Conservation (phyloP, 2,888 invertebrate species). For the Scrobipalpa atriplicella region DNA sequence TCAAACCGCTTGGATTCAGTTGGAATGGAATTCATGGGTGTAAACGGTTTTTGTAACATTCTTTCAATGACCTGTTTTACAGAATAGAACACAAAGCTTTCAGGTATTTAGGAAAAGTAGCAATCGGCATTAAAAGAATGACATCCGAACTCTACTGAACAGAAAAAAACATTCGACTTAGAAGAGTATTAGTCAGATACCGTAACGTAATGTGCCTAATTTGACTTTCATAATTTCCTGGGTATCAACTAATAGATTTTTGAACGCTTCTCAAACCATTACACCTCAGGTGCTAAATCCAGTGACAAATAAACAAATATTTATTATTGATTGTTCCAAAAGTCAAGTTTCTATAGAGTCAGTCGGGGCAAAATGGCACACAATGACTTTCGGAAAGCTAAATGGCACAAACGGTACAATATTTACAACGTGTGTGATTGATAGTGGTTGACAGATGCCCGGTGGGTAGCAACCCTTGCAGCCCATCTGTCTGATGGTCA, state of each 20-base stretch:
- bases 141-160: no score
- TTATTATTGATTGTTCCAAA: conserved; percentile 32
- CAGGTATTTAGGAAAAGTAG: neutral
- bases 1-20: neutral
- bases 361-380: conserved; percentile 56
- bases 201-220: neutral
- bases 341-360: conserved; percentile 48
- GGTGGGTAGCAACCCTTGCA: conserved; percentile 66
- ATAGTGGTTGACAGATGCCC: conserved; percentile 74
- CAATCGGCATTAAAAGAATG: neutral
- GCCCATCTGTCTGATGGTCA: conserved; percentile 74
- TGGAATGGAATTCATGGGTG: neutral
- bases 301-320: conserved; percentile 20
- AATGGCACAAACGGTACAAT: conserved; percentile 62
- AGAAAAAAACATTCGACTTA: no score
- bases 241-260: neutral
- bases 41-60: neutral
- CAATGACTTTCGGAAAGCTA: conserved; percentile 55
- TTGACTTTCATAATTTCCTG: neutral
- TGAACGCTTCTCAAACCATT: neutral
- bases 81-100: neutral
- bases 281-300: conserved; percentile 5
- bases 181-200: no score
- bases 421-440: conserved; percentile 73
- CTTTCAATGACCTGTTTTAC: neutral